phyloP scores from a whole-genome alignment of 2,888 invertebrate species.

The Rhagonycha lutea region DNA sequence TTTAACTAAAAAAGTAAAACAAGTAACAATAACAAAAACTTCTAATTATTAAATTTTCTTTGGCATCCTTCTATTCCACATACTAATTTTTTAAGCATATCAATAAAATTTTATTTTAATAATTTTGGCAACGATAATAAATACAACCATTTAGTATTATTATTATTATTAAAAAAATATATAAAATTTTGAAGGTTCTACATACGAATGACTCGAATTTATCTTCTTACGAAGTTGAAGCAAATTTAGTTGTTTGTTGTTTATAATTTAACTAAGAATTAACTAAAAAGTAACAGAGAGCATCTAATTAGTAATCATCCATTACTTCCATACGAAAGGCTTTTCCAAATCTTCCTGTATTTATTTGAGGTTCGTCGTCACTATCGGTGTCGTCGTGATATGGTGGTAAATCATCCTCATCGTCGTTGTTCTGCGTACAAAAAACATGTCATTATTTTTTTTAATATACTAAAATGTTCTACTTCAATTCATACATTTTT shows the following conservation, averaged over 20 bases:
- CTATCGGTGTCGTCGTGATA: slow-evolving; percentile 47
- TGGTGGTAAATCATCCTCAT: slow-evolving; percentile 48
- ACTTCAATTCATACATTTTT: background rate
- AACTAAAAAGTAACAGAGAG: slow-evolving; percentile 6
- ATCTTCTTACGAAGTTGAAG: background rate
- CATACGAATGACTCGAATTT: background rate
- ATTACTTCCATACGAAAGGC: slow-evolving; percentile 52
- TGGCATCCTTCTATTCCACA: background rate
- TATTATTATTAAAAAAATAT: background rate
- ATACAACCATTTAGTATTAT: background rate
- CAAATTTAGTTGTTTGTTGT: background rate
- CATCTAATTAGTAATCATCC: slow-evolving; percentile 38
- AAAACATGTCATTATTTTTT: slow-evolving; percentile 4
- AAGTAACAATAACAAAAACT: background rate
- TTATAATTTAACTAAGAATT: background rate
- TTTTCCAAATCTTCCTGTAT: slow-evolving; percentile 42
- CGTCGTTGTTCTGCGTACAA: slow-evolving; percentile 41
- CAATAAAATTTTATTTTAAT: background rate
- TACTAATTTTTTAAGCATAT: background rate
- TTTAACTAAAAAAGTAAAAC: background rate
- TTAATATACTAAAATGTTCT: background rate
- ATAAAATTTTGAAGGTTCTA: background rate
- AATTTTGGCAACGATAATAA: background rate
- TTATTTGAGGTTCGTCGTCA: slow-evolving; percentile 42
- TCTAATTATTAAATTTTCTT: background rate